Percentiles rank a stretch among this genome's conserved stretches.
phyloP scores from a whole-genome alignment of 2,113 vertebrate genomes.

The Pangasianodon gigas region DNA sequence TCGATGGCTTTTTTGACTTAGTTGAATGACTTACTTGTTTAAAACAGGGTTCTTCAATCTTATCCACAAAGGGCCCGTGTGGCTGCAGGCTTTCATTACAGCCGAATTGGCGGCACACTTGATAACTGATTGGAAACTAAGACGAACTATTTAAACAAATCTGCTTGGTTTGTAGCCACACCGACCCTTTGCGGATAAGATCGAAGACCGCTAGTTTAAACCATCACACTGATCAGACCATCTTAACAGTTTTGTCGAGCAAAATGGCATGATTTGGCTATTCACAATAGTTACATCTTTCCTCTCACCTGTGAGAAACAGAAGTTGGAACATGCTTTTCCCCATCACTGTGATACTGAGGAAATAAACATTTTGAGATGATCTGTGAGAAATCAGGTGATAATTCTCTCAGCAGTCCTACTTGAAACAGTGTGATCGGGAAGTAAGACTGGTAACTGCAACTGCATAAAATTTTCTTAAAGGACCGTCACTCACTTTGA shows the following conservation, averaged over 20 bases:
- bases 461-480: no score
- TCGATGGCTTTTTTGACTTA: neutral
- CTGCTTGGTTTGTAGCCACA: no score
- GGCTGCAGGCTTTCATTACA: no score
- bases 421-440: neutral
- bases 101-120: no score
- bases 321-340: neutral
- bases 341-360: neutral
- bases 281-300: neutral
- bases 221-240: neutral
- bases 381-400: neutral
- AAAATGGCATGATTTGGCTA: neutral
- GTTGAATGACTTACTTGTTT: no score
- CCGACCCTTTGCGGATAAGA: no score
- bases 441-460: no score
- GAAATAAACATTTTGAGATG: neutral
- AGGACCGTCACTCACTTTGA: no score
- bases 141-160: no score
- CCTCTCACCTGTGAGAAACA: neutral
- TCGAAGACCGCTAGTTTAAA: neutral
- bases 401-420: neutral
- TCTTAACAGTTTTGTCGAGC: neutral
- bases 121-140: no score
- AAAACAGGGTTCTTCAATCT: no score
- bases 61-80: no score